These are phyloP conservation scores for Phoxinus dragarum DNA, from an alignment of 2,797 vertebrate species.

Conservation along the genomic window DNA sequence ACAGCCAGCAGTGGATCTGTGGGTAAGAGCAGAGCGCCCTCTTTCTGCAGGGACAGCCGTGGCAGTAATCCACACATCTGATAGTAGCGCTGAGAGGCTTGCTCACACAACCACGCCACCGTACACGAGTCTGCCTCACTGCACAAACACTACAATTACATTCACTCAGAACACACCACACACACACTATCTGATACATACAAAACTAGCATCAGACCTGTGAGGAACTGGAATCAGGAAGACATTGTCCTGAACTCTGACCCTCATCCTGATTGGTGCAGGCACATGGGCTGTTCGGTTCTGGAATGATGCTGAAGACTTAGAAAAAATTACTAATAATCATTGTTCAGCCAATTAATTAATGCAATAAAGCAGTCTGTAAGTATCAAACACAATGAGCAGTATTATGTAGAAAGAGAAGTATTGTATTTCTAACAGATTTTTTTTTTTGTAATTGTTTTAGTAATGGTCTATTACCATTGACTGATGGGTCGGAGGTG, in stretches of 20 bases:
- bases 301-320: slow-evolving; percentile 58
- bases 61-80: slow-evolving; percentile 88
- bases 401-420: not conserved
- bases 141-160: slow-evolving; percentile 4
- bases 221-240: slow-evolving; percentile 91
- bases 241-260: slow-evolving; percentile 85
- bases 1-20: slow-evolving; percentile 85
- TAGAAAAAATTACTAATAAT: no score
- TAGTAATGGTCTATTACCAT: slow-evolving; percentile 17
- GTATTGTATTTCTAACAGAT: not conserved
- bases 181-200: not conserved
- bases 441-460: not conserved
- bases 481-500: slow-evolving; percentile 54
- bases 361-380: not conserved
- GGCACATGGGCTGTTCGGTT: slow-evolving; percentile 63
- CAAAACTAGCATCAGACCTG: slow-evolving; percentile 73
- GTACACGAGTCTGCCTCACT: slow-evolving; percentile 74
- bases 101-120: slow-evolving; percentile 87
- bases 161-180: not conserved
- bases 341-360: no score
- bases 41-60: slow-evolving; percentile 85
- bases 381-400: not conserved
- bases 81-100: slow-evolving; percentile 87
- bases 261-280: slow-evolving; percentile 86
- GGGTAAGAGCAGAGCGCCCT: slow-evolving; percentile 86